Conservation (phyloP, 2,888 invertebrate species). For the Lottia gigantea region DNA sequence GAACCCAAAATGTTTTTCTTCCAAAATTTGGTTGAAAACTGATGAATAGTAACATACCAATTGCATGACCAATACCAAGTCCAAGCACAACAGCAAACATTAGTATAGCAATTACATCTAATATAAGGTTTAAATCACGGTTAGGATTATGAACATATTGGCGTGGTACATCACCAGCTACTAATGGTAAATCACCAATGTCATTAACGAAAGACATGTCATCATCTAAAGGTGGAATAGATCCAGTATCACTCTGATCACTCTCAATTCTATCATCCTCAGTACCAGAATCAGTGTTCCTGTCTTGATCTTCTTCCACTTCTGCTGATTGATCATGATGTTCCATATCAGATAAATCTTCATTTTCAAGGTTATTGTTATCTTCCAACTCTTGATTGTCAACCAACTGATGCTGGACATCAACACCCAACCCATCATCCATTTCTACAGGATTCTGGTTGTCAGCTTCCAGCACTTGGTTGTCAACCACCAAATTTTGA, state of each 20-base stretch:
- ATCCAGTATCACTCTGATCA: slow-evolving; percentile 36
- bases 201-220: slow-evolving; percentile 32
- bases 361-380: background rate
- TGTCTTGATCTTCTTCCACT: slow-evolving; percentile 10
- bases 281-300: background rate
- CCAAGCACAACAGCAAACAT: slow-evolving; percentile 31
- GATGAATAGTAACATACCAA: slow-evolving; percentile 22
- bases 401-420: background rate
- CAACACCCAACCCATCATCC: background rate
- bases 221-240: slow-evolving; percentile 27
- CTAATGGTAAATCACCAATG: slow-evolving; percentile 36
- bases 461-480: no score
- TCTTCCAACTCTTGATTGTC: background rate
- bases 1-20: no score
- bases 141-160: slow-evolving; percentile 36
- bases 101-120: slow-evolving; percentile 31
- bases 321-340: background rate
- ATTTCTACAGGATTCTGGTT: no score
- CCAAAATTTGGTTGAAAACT: no score
- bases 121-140: slow-evolving; percentile 31
- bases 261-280: slow-evolving; percentile 34
- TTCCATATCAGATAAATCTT: background rate
- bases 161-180: slow-evolving; percentile 26
- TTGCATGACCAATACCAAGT: slow-evolving; percentile 32
- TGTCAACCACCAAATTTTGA: no score